Base-by-base conservation (phyloP, 23 tunicate genomes). In the Styela plicata region DNA sequence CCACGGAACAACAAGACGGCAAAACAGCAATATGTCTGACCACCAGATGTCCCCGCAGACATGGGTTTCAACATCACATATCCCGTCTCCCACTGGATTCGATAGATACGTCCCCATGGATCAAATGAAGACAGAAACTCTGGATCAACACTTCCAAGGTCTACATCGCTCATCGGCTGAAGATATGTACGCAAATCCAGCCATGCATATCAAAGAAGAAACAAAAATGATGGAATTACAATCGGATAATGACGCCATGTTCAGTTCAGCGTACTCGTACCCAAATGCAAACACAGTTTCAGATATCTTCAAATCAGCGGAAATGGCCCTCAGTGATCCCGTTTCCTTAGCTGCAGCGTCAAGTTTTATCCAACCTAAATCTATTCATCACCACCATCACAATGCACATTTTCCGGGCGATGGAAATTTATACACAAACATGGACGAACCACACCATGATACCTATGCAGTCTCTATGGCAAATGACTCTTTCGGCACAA, bases 191-290 rank as follows among this genome's bases (percentile, higher is more conserved):
- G 21, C 81, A 53, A 52, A 53, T 76, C 37, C 67, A 27, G 24
- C 33, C 33, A 76, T 76, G 81, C 81, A 76, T 29, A 53, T 76
- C 37, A 76, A 76, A 44, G 66, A 76, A 21, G 81, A 76, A 2
- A 20, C 64, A 0, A 76, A 76, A 76, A 52, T 76, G 66, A 44
- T 76, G 33, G 63, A 52, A 29, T 1, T 76, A 21, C 81, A 76
- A 52, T 76, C 81, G 2, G 29, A 27, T 20, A 67, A 67, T 22
- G 81, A 76, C 66, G 31, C 66, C 18, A 53, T 76, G 66, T 76
- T 44, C 2, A 36, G 66, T 44, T 29, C 66, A 24, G 29, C 66
- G n/a, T 76, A 76, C 24, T 76, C 81, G 27, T 44, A 76, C 26
- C 66, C 81, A 13, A 25, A 25, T 13, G 13, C 81, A 3, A 23